Base-by-base conservation (phyloP, 1,140 invertebrate genomes). In the Ctenoplectra terminalis region DNA sequence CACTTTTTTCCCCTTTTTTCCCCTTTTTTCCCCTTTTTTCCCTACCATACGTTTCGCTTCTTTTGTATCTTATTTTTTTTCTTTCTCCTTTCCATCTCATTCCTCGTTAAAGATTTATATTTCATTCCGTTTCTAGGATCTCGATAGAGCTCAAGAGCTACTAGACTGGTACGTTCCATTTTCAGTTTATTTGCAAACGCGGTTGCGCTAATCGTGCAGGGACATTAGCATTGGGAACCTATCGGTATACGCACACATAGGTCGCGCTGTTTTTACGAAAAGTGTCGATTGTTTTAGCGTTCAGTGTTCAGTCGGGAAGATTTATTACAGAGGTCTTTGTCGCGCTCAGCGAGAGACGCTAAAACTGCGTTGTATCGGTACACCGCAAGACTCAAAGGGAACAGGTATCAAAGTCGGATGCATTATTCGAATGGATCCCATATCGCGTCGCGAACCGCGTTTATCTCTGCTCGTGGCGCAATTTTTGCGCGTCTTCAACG, bases 351-450 rank as follows among this genome's bases (percentile, higher is more conserved):
- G 13, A 29, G 23, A 54, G 20, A 23, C 20, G 63, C 52, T 64
- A 66, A 66, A 66, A 72, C 63, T 50, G 64, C 23, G 72, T 58
- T 66, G 37, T 72, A 66, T 71, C 66, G 40, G 66, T 48, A 26
- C 20, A 11, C 13, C 60, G 20, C 20, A 20, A 1, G 50, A 50
- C 26, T 80, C 70, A 84, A 85, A 84, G 69, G 29, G 82, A 67
- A 80, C 20, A n/a, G 40, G 43, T 70, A 80, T 80, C 56, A 84
- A 84, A 74, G 76, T 84, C 56, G 43, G 40, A 72, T 67, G 69
- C 63, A 80, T 84, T 85, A 84, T 81, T 84, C 56, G 64, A 85
- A 85, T 81, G 82, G 71, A 64, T 54, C 52, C 46, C 40, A 40
- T 40, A 40, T 40, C 40, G 40, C 40, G 40, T 40, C 4, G 40